Evolutionary conservation across 2,888 invertebrate species (phyloP), one percentile per base, ranked within the genome.

Genomic region (Acanthacorydalis orientalis): DNA sequence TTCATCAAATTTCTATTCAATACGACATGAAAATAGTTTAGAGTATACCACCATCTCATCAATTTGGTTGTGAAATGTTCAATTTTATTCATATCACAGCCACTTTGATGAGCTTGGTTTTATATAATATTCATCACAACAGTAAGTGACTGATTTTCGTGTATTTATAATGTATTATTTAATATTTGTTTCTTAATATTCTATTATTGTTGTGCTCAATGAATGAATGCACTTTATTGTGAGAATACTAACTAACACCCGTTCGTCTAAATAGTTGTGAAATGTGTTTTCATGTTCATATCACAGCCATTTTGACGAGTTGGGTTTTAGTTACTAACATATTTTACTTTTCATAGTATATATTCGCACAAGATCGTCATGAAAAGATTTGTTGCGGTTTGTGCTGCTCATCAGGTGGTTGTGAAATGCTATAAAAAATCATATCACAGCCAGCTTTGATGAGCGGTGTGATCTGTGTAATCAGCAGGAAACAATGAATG

Each of bases 371-470:
- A n/a, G 8, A 40, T n/a, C 2, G 44, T 48, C 7, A 45, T 23
- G 32, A 12, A n/a, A 37, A 15, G 42, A 35, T 16, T 35, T 43
- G 46, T 53, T 53, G 54, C 52, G 47, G 55, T 59, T 56, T 60
- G 69, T 72, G 70, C 68, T 75, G 70, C 87, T 87, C 87, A 78
- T 88, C 85, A 88, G 84, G 83, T 86, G 86, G 84, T 72, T 86
- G 88, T 87, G 72, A 76, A 81, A 76, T 88, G 87, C 77, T 63
- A 59, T 57, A 59, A 59, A 58, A 60, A 57, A 59, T 73, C 87
- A 87, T 89, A 90, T 90, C 89, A 89, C 90, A 91, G 90, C 89
- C 89, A 90, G 91, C 90, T 90, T 92, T 90, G 89, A 89, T 89
- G 89, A 90, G 88, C 88, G 84, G 59, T 67, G 68, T 67, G 67